Base-by-base conservation (phyloP, 2,797 vertebrate species). In the Acomys russatus region DNA sequence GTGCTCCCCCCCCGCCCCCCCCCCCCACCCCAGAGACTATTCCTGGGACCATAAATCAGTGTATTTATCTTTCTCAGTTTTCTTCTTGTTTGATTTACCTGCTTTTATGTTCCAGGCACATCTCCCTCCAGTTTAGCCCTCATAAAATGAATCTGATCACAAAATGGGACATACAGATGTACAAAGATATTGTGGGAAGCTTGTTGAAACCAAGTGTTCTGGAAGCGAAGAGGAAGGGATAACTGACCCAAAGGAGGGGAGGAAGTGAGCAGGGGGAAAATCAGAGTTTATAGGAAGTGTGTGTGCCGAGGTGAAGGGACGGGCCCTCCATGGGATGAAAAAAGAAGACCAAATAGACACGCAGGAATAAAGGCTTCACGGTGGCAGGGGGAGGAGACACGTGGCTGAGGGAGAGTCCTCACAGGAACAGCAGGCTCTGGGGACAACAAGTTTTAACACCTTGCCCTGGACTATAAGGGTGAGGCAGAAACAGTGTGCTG, bases 151-250 rank as follows among this genome's bases (percentile, higher is more conserved):
- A 17, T 49, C 70, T 94, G 68, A 28, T 92, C 44, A 56, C 83
- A 86, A 35, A 49, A 44, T 56, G 38, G 83, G 88, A 91, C 12
- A 12, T 82, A 83, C 66, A 91, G 76, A 63, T 74, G 22, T 38
- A 80, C 51, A 77, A 79, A 90, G 44, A 86, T 51, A 44, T 35
- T 61, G 66, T 8, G 1, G 10, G 64, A 64, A 22, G 20, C 33
- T 10, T 90, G 63, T 28, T 68, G 86, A 95, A 90, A 70, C 38
- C 38, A 66, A 84, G 71, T 71, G 56, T 64, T 96, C 44, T 70
- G 71, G 80, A 96, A 66, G 49, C 54, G 70, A 71, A 88, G 49
- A 54, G 68, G 87, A 95, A 93, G 49, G 23, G 86, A 93, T 85
- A 38, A 82, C 35, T 88, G 73, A 56, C 56, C 91, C 71, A 68